Percentiles rank a stretch among this genome's conserved stretches.
phyloP scores from a whole-genome alignment of 92 coral and sea anemone species.

The Palythoa grandiflora region DNA sequence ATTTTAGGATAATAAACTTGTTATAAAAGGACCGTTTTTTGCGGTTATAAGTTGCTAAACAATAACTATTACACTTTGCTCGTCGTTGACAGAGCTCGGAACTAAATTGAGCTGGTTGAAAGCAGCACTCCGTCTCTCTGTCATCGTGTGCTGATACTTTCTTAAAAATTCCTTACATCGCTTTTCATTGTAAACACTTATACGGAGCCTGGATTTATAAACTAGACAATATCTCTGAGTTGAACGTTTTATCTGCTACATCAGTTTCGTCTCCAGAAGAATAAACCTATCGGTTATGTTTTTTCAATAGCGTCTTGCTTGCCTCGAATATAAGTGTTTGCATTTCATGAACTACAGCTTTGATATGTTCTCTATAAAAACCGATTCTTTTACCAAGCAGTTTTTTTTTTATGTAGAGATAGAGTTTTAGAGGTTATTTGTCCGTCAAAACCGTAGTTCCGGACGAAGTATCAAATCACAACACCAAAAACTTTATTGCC shows the following conservation, averaged over 20 bases:
- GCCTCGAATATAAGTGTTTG: neutral
- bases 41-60: neutral
- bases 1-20: constrained; percentile 26
- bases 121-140: constrained; percentile 35
- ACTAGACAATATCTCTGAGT: constrained; percentile 1
- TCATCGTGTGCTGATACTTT: constrained; percentile 1
- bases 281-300: neutral
- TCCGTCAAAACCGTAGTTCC: neutral
- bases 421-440: neutral
- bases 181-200: neutral
- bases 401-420: neutral
- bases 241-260: neutral
- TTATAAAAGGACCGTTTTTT: neutral
- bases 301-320: neutral
- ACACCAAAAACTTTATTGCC: constrained; percentile 9
- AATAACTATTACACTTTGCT: neutral
- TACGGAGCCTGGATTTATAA: constrained; percentile 3
- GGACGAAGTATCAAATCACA: neutral
- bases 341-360: neutral
- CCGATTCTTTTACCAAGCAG: neutral
- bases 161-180: neutral
- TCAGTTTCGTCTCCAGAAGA: neutral
- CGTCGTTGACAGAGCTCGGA: neutral
- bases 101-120: constrained; percentile 18
- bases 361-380: neutral